Percentiles rank a stretch among this genome's conserved stretches.
These are phyloP conservation scores for Oryzias curvinotus DNA, from an alignment of 2,113 vertebrate species.

Conservation along the genomic window DNA sequence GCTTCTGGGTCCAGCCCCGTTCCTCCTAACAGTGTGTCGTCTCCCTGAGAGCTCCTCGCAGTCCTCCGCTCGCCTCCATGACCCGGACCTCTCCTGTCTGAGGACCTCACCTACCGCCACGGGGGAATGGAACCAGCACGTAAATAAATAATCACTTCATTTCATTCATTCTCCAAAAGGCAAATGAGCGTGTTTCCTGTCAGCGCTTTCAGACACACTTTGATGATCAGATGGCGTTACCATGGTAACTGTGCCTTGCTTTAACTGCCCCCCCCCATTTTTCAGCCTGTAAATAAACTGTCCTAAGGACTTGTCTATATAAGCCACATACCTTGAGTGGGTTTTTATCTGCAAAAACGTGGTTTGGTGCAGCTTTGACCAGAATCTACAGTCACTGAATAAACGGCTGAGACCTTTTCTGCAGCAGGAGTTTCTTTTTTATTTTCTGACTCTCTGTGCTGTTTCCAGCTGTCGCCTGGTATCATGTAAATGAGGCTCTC, in stretches of 20 bases:
- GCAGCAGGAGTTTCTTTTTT: conserved; percentile 13
- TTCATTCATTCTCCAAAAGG: neutral
- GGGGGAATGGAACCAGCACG: too few relatives aligned
- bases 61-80: too few relatives aligned
- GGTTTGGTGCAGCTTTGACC: neutral
- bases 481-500: conserved; percentile 69
- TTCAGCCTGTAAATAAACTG: neutral
- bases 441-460: conserved; percentile 2
- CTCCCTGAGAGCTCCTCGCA: too few relatives aligned
- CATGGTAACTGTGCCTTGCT: conserved; percentile 3
- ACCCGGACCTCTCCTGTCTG: too few relatives aligned
- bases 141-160: too few relatives aligned
- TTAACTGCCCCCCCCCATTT: neutral
- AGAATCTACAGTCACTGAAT: neutral
- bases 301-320: neutral
- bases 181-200: neutral
- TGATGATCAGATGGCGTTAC: neutral
- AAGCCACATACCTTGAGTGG: neutral
- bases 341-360: neutral
- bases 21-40: too few relatives aligned
- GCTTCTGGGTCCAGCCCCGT: too few relatives aligned
- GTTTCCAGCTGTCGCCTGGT: conserved; percentile 59
- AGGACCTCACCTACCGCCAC: too few relatives aligned
- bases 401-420: conserved; percentile 9
- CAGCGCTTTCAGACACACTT: neutral